Percentiles rank a stretch among this genome's conserved stretches.
phyloP scores from a whole-genome alignment of 2,797 vertebrate genomes.

The Alfaro cultratus region DNA sequence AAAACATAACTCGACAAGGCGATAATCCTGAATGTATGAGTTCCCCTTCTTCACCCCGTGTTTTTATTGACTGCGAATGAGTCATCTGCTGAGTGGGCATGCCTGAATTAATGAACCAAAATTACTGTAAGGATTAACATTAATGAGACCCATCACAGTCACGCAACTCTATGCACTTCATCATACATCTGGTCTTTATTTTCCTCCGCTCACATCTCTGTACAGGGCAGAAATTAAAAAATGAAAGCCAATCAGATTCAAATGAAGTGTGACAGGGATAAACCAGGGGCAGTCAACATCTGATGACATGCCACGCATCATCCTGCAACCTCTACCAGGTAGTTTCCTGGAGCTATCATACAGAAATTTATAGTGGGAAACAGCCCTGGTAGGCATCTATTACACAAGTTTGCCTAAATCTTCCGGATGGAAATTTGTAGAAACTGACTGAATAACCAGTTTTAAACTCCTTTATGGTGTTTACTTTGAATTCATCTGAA shows the following conservation, averaged over 20 bases:
- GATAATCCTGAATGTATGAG: constrained; percentile 28
- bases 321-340: not conserved
- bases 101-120: constrained; percentile 55
- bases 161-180: constrained; percentile 59
- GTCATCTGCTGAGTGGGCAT: constrained; percentile 55
- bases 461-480: not conserved
- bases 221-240: constrained; percentile 60
- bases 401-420: not conserved
- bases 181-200: constrained; percentile 63
- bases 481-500: not conserved
- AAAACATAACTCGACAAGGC: constrained; percentile 5
- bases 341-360: not conserved
- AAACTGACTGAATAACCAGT: not conserved
- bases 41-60: constrained; percentile 39
- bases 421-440: not conserved
- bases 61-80: constrained; percentile 57
- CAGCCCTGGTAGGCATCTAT: not conserved
- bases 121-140: constrained; percentile 61
- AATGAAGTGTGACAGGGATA: constrained; percentile 57
- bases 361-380: not conserved
- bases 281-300: constrained; percentile 48
- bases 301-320: constrained; percentile 28
- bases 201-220: constrained; percentile 48
- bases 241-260: constrained; percentile 67
- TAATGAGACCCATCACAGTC: constrained; percentile 64